A percentile compares a stretch with the other conserved stretches of the same genome.
Conservation (phyloP, 2,113 vertebrate species). For the Dendrocopos noguchii region DNA sequence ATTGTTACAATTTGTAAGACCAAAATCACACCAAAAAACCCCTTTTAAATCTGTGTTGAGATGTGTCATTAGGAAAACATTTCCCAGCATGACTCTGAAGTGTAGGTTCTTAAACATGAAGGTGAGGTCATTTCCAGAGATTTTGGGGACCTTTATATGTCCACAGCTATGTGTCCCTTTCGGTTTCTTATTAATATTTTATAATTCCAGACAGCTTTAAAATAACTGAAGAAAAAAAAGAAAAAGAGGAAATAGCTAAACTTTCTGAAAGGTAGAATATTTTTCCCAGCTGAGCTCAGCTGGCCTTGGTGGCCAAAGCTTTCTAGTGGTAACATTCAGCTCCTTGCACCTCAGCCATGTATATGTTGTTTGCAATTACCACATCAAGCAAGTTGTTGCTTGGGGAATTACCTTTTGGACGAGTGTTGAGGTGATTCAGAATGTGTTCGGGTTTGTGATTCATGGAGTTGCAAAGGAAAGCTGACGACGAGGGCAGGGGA, state of each 20-base stretch:
- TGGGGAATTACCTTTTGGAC: conserved; percentile 59
- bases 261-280: background rate
- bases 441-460: conserved; percentile 31
- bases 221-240: background rate
- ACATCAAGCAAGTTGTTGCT: conserved; percentile 30
- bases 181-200: background rate
- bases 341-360: background rate
- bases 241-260: background rate
- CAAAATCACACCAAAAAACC: background rate
- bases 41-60: background rate
- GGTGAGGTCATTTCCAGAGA: background rate
- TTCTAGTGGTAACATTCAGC: background rate
- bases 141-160: background rate
- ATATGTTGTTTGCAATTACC: conserved; percentile 6
- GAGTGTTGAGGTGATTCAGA: conserved; percentile 60
- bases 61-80: background rate
- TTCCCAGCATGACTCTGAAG: background rate
- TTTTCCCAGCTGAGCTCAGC: background rate
- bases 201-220: background rate
- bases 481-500: background rate
- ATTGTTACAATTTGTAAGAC: background rate
- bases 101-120: background rate
- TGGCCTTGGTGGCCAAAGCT: background rate
- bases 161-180: background rate
- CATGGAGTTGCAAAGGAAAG: background rate